A percentile compares a stretch with the other conserved stretches of the same genome.
phyloP scores from a whole-genome alignment of 2,113 vertebrate species.

The Lepus timidus region DNA sequence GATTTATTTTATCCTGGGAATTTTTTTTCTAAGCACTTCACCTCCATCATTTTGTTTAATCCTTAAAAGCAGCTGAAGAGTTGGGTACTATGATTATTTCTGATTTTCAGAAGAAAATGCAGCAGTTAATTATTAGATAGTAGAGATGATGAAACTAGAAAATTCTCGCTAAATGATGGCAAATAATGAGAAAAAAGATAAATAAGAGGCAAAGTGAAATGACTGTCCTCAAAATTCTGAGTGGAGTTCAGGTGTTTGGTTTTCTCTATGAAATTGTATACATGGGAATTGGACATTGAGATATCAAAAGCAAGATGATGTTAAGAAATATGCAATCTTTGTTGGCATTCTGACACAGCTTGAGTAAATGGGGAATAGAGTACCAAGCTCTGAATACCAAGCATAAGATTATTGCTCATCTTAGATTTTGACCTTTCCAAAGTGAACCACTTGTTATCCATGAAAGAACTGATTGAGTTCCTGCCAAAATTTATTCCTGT shows the following conservation, averaged over 20 bases:
- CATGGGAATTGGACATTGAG: background rate
- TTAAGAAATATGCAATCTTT: background rate
- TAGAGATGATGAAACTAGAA: background rate
- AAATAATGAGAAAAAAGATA: background rate
- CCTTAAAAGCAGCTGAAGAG: conserved; percentile 15
- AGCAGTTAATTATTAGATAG: background rate
- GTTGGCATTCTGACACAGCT: conserved; percentile 7
- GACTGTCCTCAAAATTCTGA: background rate
- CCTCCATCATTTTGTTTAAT: conserved; percentile 33
- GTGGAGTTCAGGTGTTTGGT: background rate
- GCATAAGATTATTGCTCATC: background rate
- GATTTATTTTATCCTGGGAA: background rate
- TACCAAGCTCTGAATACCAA: background rate
- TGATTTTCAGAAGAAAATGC: conserved; percentile 52
- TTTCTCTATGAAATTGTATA: background rate
- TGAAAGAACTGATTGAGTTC: background rate
- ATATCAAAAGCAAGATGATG: conserved; percentile 10
- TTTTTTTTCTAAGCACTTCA: conserved; percentile 45
- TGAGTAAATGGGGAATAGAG: background rate
- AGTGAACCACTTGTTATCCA: background rate
- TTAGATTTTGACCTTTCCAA: conserved; percentile 11
- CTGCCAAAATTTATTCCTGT: conserved; percentile 23
- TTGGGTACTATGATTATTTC: conserved; percentile 34
- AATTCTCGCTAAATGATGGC: background rate
- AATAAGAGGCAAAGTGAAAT: background rate